Conservation (phyloP, 2,113 vertebrate genomes). For the Diadophis punctatus region DNA sequence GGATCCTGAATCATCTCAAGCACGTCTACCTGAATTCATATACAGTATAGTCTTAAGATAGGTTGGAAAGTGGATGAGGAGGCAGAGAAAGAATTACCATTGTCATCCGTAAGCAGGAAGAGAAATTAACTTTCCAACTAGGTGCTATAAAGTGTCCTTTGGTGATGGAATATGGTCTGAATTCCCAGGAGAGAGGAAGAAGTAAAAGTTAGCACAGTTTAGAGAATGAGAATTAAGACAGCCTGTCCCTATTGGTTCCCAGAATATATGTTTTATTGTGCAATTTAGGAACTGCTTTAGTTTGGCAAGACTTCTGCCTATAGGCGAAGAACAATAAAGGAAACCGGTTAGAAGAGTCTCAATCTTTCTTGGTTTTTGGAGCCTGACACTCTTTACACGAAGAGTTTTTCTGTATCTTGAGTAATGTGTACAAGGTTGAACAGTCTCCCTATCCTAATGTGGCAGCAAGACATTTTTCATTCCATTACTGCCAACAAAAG, state of each 20-base stretch:
- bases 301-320: not conserved
- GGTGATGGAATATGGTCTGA: not conserved
- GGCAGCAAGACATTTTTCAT: not conserved
- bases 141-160: not conserved
- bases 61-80: not conserved
- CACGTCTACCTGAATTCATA: not conserved
- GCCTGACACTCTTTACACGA: not conserved
- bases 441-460: not conserved
- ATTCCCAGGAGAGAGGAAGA: not conserved
- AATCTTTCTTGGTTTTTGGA: not conserved
- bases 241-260: not conserved
- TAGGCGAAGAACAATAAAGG: not conserved
- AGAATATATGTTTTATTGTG: not conserved
- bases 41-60: too few relatives aligned
- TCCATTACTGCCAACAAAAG: not conserved
- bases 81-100: not conserved
- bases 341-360: not conserved
- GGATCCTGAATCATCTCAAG: not conserved
- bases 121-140: not conserved
- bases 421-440: not conserved
- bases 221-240: not conserved
- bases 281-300: not conserved
- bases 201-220: not conserved
- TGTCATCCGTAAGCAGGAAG: not conserved
- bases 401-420: not conserved